A percentile compares a stretch with the other conserved stretches of the same genome.
Conservation (phyloP, 2,888 invertebrate species). For the Tipula helvola region DNA sequence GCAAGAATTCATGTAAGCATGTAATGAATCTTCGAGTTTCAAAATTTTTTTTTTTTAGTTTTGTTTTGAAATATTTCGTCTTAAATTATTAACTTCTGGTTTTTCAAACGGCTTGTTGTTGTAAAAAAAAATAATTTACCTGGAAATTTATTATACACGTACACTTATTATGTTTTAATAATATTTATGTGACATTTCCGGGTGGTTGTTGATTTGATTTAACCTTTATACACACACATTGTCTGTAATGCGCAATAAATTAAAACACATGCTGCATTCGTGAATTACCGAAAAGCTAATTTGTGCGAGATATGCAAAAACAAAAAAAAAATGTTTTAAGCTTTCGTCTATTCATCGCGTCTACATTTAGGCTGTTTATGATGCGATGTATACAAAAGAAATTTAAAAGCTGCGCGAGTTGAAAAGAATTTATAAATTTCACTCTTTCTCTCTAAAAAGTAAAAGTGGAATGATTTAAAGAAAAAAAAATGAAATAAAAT, state of each 20-base stretch:
- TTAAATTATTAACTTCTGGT: background rate
- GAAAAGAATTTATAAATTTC: background rate
- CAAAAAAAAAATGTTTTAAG: background rate
- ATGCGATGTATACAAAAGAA: background rate
- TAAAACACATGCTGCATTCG: background rate
- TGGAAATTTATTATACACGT: background rate
- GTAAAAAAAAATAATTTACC: background rate
- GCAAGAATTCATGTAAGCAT: background rate
- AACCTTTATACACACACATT: background rate
- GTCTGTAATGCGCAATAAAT: background rate
- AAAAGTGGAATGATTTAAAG: background rate
- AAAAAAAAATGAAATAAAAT: background rate
- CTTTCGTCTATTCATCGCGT: background rate
- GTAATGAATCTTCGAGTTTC: background rate
- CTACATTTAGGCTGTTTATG: background rate
- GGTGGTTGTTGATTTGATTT: background rate
- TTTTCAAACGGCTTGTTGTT: background rate
- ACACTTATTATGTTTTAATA: background rate
- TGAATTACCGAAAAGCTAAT: background rate
- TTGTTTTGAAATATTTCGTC: background rate
- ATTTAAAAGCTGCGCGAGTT: background rate
- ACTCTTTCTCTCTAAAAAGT: background rate
- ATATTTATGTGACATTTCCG: background rate
- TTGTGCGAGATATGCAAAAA: background rate
- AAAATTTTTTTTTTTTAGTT: background rate